Percentiles rank a stretch among this genome's conserved stretches.
Conservation (phyloP, 2,113 vertebrate species). For the Ondatra zibethicus region DNA sequence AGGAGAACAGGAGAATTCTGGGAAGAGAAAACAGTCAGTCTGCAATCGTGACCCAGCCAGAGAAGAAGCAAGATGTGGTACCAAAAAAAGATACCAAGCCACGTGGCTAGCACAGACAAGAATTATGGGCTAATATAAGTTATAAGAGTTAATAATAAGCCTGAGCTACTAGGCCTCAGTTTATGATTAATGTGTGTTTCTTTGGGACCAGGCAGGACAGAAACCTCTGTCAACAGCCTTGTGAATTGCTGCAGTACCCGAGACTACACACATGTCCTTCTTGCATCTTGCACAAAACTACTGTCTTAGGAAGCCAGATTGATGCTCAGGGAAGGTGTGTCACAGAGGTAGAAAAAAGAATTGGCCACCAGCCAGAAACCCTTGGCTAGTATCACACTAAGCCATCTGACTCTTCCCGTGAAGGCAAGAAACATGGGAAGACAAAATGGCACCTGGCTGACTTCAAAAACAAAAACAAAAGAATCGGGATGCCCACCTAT, state of each 20-base stretch:
- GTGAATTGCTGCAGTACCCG: neutral
- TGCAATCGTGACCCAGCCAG: no score
- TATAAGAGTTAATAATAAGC: no score
- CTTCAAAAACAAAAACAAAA: conserved; percentile 68
- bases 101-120: no score
- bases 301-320: conserved; percentile 1
- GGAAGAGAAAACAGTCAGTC: no score
- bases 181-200: no score
- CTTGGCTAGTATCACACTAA: conserved; percentile 35
- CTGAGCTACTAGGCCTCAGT: no score
- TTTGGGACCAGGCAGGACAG: no score
- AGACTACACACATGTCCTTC: neutral
- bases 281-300: neutral
- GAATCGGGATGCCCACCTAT: conserved; percentile 54
- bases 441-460: neutral
- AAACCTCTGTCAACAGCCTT: neutral
- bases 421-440: conserved; percentile 47
- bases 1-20: no score
- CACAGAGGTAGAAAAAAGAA: neutral
- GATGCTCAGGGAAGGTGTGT: neutral
- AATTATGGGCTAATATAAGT: no score
- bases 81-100: no score
- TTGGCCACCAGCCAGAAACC: conserved; percentile 3
- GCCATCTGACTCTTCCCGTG: neutral
- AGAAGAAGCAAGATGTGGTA: no score